Evolutionary conservation across 2,797 vertebrate species (phyloP), one percentile per base, ranked within the genome.

Genomic region (Sternotherus odoratus): DNA sequence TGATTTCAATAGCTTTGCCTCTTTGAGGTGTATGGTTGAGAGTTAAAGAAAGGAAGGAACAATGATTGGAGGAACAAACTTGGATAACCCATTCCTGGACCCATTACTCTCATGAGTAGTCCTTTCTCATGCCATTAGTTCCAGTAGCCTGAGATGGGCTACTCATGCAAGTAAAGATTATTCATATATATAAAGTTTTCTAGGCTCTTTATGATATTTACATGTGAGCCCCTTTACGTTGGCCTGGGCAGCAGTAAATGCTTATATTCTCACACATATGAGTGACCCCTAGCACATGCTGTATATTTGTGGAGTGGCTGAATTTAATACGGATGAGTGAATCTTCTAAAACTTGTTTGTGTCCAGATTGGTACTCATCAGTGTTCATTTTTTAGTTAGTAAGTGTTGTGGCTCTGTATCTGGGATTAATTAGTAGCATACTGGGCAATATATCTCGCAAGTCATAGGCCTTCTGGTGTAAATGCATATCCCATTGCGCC

Each of bases 61-160:
- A 72, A 43, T 72, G 19, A 72, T 26, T 72, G 11, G 69, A 72
- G 39, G 69, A 72, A 43, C 69, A 72, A 26, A 26, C 19, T 24
- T 72, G 39, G 16, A 39, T 23, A 72, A 26, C 69, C 23, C 5
- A 72, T 12, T 72, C 19, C 39, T 72, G 36, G 36, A 43, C 24
- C 6, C 1, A 2, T 72, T 23, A 43, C 8, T 43, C 10, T 43
- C 10, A 5, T 46, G 15, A 7, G 5, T 39, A 5, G 12, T 15
- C 6, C 53, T 89, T 90, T 84, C 16, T 49, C 63, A 24, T 46
- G 0, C 86, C 36, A 48, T 33, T 69, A 72, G 2, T 77, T 46
- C 1, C 33, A 2, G 28, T 87, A 36, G 6, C 24, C 4, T 1
- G 48, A 54, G 30, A 9, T 28, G 63, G 74, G 15, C 50, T 77